A percentile compares a stretch with the other conserved stretches of the same genome.
Evolutionary conservation across 2,113 vertebrate genomes (phyloP).

Genomic region (Crotophaga sulcirostris): DNA sequence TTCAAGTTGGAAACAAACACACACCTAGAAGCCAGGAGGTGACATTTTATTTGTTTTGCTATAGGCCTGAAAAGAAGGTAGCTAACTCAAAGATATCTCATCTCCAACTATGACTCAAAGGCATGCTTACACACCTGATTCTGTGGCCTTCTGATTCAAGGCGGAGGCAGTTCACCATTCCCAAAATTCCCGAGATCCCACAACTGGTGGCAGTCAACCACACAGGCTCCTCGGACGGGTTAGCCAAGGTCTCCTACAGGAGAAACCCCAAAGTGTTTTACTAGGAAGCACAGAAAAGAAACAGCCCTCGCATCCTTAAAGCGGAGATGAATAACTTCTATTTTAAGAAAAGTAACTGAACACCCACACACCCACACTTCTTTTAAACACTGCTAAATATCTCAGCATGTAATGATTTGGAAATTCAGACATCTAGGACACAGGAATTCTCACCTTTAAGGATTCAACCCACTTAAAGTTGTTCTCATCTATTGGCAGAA

Average conservation of each 20-base stretch:
- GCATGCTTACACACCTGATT: slow-evolving; percentile 79
- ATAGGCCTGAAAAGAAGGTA: not conserved
- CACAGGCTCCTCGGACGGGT: slow-evolving; percentile 76
- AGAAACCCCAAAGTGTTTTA: not conserved
- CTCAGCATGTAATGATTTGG: not conserved
- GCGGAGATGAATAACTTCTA: not conserved
- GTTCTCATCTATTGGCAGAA: slow-evolving; percentile 81
- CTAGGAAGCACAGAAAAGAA: not conserved
- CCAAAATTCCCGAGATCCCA: slow-evolving; percentile 86
- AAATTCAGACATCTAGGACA: not conserved
- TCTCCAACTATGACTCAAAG: not conserved
- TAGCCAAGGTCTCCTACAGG: slow-evolving; percentile 71
- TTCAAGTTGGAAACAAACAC: slow-evolving; percentile 86
- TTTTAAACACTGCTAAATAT: not conserved
- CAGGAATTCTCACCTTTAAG: slow-evolving; percentile 82
- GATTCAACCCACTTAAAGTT: slow-evolving; percentile 89
- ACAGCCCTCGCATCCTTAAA: not conserved
- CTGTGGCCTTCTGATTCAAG: slow-evolving; percentile 87
- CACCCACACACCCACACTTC: not conserved
- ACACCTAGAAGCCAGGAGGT: slow-evolving; percentile 77
- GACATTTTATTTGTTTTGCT: not conserved
- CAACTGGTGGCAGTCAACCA: slow-evolving; percentile 84
- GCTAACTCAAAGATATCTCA: not conserved
- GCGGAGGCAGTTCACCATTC: slow-evolving; percentile 94
- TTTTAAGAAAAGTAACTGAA: not conserved